Evolutionary conservation across 2,888 invertebrate genomes (phyloP).

Genomic region (Hypena proboscidalis): DNA sequence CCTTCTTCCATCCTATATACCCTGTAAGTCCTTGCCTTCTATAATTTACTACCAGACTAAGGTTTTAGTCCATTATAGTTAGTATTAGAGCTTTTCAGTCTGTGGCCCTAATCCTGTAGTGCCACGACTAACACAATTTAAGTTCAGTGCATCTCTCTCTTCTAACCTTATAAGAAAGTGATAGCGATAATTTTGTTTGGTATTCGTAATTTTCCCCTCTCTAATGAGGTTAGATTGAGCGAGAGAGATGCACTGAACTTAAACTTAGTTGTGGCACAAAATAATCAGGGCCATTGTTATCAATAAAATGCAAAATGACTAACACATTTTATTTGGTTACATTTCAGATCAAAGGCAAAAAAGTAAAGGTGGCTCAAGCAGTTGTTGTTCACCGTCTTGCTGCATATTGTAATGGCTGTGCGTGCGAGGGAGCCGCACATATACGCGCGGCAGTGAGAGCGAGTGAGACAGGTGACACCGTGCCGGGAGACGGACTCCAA

Average conservation of each 20-base stretch:
- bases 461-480: constrained; percentile 58
- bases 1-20: constrained; percentile 50
- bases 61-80: constrained; percentile 1
- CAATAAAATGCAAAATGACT: neutral
- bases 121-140: too few relatives aligned
- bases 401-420: constrained; percentile 93
- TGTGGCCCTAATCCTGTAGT: neutral
- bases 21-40: constrained; percentile 48
- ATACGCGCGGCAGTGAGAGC: constrained; percentile 51
- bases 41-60: constrained; percentile 9
- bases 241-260: too few relatives aligned
- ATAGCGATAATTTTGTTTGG: too few relatives aligned
- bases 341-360: constrained; percentile 97
- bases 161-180: too few relatives aligned
- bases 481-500: constrained; percentile 65
- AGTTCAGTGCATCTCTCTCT: too few relatives aligned
- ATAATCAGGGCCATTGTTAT: too few relatives aligned
- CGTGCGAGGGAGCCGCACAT: constrained; percentile 50
- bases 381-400: constrained; percentile 97
- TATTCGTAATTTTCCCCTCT: too few relatives aligned
- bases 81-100: neutral
- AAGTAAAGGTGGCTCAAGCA: constrained; percentile 97
- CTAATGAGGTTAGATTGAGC: too few relatives aligned
- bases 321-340: constrained; percentile 32
- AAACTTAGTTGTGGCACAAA: too few relatives aligned